Base-by-base conservation (phyloP, 2,797 vertebrate genomes). In the Eupleurogrammus muticus region DNA sequence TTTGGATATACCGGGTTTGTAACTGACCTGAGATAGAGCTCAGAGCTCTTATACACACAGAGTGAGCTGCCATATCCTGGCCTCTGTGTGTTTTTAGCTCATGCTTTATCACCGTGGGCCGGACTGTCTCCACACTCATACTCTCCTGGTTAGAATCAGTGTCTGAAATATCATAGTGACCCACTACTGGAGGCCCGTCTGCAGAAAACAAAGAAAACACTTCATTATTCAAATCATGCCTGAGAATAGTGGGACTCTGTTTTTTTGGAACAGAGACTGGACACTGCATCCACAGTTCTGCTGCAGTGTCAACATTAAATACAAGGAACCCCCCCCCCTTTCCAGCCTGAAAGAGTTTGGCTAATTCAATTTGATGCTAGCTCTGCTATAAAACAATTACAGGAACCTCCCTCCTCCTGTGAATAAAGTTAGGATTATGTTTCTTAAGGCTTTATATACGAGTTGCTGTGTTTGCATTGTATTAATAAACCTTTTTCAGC, bases 111-210 rank as follows among this genome's bases (percentile, higher is more conserved):
- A 96, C 96, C 87, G 95, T 95, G 1, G 96, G 94, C 76, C 94
- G 97, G 93, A 94, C 89, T 96, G 94, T 95, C 84, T 92, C 96
- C 94, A 96, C 95, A 91, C 94, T 96, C 93, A 97, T 92, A 93
- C 95, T 95, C 92, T 97, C 97, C 79, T 94, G 95, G 92, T 99
- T 97, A 85, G 97, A 98, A 94, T 97, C 96, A 91, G 97, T 97
- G 92, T 98, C 98, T 90, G 97, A 99, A 93, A 99, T 94, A 94
- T 99, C 97, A 89, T 97, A 99, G 93, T 97, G 97, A 92, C 96
- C 95, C 90, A 98, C 93, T 90, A 99, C 92, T 23, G 96, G 96
- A 88, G 96, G 96, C 89, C 97, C 97, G 95, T 96, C 98, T 99
- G 97, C 92, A 93, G 95, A 90, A 90, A 86, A 93, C 90, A 93